A percentile compares a stretch with the other conserved stretches of the same genome.
phyloP scores from a whole-genome alignment of 2,113 vertebrate species.

The Zootoca vivipara region DNA sequence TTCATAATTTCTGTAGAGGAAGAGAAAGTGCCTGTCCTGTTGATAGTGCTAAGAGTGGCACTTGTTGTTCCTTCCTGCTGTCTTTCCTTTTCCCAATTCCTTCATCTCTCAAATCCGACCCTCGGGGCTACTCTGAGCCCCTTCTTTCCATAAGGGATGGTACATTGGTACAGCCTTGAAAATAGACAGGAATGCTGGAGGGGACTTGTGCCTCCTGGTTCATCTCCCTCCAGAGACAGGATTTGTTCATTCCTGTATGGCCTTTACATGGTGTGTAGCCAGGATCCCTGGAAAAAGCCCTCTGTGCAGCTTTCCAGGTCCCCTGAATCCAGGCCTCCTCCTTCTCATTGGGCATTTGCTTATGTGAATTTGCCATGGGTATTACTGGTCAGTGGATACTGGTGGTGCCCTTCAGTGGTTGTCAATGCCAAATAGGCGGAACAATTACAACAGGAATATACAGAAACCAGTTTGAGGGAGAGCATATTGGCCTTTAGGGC shows the following conservation, averaged over 20 bases:
- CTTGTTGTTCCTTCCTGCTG: constrained; percentile 44
- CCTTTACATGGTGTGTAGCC: background rate
- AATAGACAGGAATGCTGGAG: background rate
- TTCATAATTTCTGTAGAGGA: constrained; percentile 78
- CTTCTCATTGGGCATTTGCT: background rate
- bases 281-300: too few species aligned
- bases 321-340: background rate
- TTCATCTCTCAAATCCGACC: constrained; percentile 17
- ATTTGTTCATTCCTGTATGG: background rate
- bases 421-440: too few species aligned
- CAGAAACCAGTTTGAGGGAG: background rate
- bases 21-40: constrained; percentile 65
- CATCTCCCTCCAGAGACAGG: background rate
- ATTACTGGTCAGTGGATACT: background rate
- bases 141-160: constrained; percentile 14
- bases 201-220: background rate
- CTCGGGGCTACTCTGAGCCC: constrained; percentile 50
- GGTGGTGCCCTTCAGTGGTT: too few species aligned
- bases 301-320: background rate
- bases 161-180: too few species aligned
- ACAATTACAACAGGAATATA: background rate
- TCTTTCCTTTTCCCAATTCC: background rate
- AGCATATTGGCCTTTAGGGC: too few species aligned
- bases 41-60: constrained; percentile 56
- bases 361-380: background rate